A percentile compares a stretch with the other conserved stretches of the same genome.
These are phyloP conservation scores for Stichodactyla mertensii DNA, from an alignment of 64 coral and sea anemone genomes.

Conservation along the genomic window DNA sequence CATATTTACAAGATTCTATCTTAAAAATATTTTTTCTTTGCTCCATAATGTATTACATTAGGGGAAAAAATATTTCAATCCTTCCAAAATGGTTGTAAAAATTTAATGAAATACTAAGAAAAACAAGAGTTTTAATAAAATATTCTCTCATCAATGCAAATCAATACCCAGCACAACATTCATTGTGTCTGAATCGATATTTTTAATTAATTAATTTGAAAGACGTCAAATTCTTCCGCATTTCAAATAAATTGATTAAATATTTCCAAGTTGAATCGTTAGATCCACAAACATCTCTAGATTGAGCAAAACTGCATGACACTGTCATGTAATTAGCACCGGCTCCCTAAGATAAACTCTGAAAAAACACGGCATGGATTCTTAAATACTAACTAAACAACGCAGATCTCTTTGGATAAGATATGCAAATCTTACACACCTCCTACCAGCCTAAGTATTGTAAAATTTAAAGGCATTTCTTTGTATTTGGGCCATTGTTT, in stretches of 20 bases:
- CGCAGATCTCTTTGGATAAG: background rate
- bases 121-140: no score
- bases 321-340: background rate
- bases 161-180: no score
- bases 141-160: no score
- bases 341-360: background rate
- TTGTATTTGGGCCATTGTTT: background rate
- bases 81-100: no score
- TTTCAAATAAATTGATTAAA: background rate
- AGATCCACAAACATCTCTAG: background rate
- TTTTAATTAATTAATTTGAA: background rate
- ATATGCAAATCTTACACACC: conserved; percentile 1
- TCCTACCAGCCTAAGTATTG: background rate
- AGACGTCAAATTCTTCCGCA: background rate
- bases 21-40: no score
- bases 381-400: conserved; percentile 1
- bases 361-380: background rate
- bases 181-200: no score
- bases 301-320: background rate
- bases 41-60: no score
- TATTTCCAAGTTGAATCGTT: background rate
- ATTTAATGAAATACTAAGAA: no score
- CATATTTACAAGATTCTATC: no score
- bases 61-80: no score
- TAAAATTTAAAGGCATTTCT: conserved; percentile 6